Evolutionary conservation across 2,797 vertebrate genomes (phyloP), one percentile per base, ranked within the genome.

Genomic region (Lepilemur septentrionalis): DNA sequence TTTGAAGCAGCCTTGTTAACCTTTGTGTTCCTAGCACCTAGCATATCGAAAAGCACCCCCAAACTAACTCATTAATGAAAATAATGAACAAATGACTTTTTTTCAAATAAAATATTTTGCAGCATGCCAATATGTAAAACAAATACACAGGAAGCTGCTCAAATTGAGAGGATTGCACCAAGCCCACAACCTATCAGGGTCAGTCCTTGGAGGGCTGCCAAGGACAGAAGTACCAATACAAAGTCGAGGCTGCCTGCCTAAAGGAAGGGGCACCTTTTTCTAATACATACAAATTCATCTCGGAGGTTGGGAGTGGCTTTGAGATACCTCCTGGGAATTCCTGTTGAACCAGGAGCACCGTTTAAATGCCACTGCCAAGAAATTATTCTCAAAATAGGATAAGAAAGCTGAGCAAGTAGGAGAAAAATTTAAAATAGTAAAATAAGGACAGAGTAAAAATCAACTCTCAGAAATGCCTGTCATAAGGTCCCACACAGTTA

Each of bases 321-420:
- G 65, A 76, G 20, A 32, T 4, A 90, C 35, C 46, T 50, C 30
- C 12, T 75, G 14, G 35, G 41, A 75, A 91, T n/a, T 30, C 46
- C 43, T 57, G 1, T 25, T 35, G 7, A n/a, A 72, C 14, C 30
- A 67, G 43, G 1, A 95, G 12, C 1, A 63, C 22, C 28, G 30
- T 41, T n/a, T 87, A 43, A 92, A 57, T 63, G n/a, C 1, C 20
- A 43, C 32, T n/a, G 5, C 22, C 76, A 93, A 96, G 14, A 89
- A 85, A 69, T 46, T 4, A 50, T 88, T 97, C 91, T 83, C 57
- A 87, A 96, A 93, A 57, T 9, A 23, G 43, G 11, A n/a, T 72
- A 91, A 65, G 32, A 95, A 92, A 48, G 55, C 30, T 84, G 41
- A n/a, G 32, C 67, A 91, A 91, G 32, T 41, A 63, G 13, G 94